These are phyloP conservation scores for Oscheius sp. DNA, from an alignment of 2,888 invertebrate species.

Conservation along the genomic window DNA sequence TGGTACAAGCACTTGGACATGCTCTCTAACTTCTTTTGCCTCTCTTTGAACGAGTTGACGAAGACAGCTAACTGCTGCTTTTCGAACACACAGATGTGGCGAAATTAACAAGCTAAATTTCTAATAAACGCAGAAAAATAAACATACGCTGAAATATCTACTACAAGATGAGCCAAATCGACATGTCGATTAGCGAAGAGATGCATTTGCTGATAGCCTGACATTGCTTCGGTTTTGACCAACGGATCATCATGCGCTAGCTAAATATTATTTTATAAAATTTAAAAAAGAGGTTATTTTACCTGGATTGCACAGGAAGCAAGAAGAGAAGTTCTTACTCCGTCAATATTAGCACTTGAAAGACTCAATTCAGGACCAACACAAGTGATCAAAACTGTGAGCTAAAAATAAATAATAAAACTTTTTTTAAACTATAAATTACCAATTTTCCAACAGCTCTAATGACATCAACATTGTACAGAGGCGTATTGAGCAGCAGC, in stretches of 20 bases:
- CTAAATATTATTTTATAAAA: constrained; percentile 4
- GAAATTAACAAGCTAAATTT: constrained; percentile 79
- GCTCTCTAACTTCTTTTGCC: constrained; percentile 85
- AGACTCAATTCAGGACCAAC: constrained; percentile 88
- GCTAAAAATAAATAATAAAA: constrained; percentile 73
- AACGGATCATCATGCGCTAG: constrained; percentile 80
- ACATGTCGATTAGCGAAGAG: constrained; percentile 94
- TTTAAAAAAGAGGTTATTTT: neutral
- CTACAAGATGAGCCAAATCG: constrained; percentile 80
- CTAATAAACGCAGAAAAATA: neutral
- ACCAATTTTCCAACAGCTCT: constrained; percentile 66
- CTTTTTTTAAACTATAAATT: constrained; percentile 1
- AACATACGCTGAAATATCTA: constrained; percentile 68
- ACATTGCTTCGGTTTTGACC: constrained; percentile 92
- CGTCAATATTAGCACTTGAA: constrained; percentile 76
- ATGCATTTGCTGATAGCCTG: constrained; percentile 95
- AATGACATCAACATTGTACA: constrained; percentile 62
- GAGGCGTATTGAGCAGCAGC: constrained; percentile 73
- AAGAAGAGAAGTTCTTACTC: constrained; percentile 84
- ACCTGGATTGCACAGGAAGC: constrained; percentile 89
- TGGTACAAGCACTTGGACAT: constrained; percentile 81
- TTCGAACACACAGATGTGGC: constrained; percentile 86
- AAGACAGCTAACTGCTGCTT: constrained; percentile 92
- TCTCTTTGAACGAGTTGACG: constrained; percentile 94
- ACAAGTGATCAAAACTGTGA: constrained; percentile 94